Evolutionary conservation across 2,797 vertebrate genomes (phyloP), one percentile per base, ranked within the genome.

Genomic region (Rhabdomys pumilio): DNA sequence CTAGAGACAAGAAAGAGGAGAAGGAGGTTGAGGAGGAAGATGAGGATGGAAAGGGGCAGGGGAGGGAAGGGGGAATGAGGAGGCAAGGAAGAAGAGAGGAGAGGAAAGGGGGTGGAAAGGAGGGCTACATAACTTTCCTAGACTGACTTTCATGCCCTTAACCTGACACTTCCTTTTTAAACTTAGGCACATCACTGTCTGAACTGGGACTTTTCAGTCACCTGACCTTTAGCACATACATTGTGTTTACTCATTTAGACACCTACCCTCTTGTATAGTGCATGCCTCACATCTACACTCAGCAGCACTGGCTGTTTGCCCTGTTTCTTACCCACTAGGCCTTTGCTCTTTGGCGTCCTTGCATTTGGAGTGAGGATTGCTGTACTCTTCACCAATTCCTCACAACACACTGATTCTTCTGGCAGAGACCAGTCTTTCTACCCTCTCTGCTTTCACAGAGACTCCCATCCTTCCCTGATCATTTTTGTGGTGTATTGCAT

Each of bases 281-380:
- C 0, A 0, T 19, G 5, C 19, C 77, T 61, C 3, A 29, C 14
- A 22, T 0, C 12, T 4, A 22, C 4, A 5, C 4, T 29, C 67
- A 57, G 22, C 34, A 41, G 14, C 50, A 47, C 17, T 6, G 19
- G 5, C 29, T 83, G 5, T 0, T 0, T 14, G 31, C 19, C n/a
- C 63, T 69, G 4, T 4, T 7, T 67, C 20, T 85, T 3, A 11
- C 19, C 19, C 38, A 31, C 1, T 26, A 44, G 77, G 61, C 19
- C 59, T 86, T 47, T 72, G 38, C 19, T 85, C 13, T 13, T 9
- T 50, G 12, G 1, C 1, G 69, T 44, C 34, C 14, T 20, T 63
- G 3, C 6, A 1, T 31, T 77, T 44, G 29, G 14, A 88, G 17
- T 26, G 31, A 6, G 15, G 19, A 38, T 14, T 41, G 4, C 0